These are phyloP conservation scores for Machaerirhynchus nigripectus DNA, from an alignment of 2,113 vertebrate species.

Conservation along the genomic window DNA sequence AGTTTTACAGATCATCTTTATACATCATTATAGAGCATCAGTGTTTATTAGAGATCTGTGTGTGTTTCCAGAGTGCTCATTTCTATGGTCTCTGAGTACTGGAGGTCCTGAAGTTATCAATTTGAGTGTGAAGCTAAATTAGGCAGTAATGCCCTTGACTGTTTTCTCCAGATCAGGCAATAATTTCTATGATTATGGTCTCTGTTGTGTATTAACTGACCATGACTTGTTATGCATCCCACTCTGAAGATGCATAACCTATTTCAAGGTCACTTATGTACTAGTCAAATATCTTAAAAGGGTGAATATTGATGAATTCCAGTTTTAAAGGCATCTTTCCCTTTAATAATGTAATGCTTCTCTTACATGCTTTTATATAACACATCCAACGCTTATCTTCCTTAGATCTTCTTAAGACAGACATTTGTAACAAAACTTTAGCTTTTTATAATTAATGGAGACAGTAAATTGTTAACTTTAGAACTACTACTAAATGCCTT, in stretches of 20 bases:
- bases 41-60: background rate
- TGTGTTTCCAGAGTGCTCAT: background rate
- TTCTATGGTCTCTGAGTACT: background rate
- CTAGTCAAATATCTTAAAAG: background rate
- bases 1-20: background rate
- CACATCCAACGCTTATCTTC: background rate
- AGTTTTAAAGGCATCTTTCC: background rate
- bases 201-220: constrained; percentile 51
- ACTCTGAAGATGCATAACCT: background rate
- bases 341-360: background rate
- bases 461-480: constrained; percentile 53
- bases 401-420: constrained; percentile 8
- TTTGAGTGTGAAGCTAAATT: constrained; percentile 22
- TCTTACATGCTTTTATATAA: background rate
- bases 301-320: background rate
- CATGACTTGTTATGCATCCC: constrained; percentile 21
- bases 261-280: constrained; percentile 20
- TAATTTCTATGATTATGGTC: constrained; percentile 1
- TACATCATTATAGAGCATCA: background rate
- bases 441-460: constrained; percentile 30
- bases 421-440: constrained; percentile 8
- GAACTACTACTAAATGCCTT: background rate
- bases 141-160: constrained; percentile 30
- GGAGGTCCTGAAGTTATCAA: background rate
- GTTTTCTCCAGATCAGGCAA: constrained; percentile 21